Evolutionary conservation across 1,140 invertebrate species (phyloP), one percentile per base, ranked within the genome.

Genomic region (Calephelis nemesis): DNA sequence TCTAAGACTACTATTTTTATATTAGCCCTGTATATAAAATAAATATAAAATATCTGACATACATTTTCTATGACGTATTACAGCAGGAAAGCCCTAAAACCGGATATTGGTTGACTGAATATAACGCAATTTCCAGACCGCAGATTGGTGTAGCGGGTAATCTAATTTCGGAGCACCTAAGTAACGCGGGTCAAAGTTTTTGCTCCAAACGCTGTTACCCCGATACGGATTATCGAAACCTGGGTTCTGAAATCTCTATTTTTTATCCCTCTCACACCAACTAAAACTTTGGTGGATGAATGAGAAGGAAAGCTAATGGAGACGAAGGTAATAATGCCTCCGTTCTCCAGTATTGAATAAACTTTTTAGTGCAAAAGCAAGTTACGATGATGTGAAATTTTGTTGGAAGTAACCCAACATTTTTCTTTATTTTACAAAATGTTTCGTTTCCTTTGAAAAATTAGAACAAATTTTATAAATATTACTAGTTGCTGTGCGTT

Each of bases 151-250:
- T 60, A 60, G 54, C 54, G 12, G 30, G n/a, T 60, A 60, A 60
- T 60, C 54, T 60, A 60, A 60, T 60, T 60, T 39, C 54, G 39
- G 19, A 39, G 54, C 54, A 60, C 54, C 54, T 40, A 60, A 60
- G 54, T 60, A 60, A 60, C 54, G 54, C 30, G 54, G 54, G 54
- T 60, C 54, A 60, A 60, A 60, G 54, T 60, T 60, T 60, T 60
- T 60, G 54, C 54, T 58, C 52, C 15, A 30, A 58, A 58, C 52
- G 11, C 52, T 58, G 15, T 58, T 58, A 58, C 52, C 52, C 52
- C 52, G 52, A 58, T 58, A 58, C 52, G 52, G 52, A 58, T 58
- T 58, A 58, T 58, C 19, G 52, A 58, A 58, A 58, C 52, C 52
- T 58, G 52, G 13, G 30, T 58, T 30, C 52, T 58, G 52, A 39